Evolutionary conservation across 2,113 vertebrate species (phyloP).

Genomic region (Tyto alba): DNA sequence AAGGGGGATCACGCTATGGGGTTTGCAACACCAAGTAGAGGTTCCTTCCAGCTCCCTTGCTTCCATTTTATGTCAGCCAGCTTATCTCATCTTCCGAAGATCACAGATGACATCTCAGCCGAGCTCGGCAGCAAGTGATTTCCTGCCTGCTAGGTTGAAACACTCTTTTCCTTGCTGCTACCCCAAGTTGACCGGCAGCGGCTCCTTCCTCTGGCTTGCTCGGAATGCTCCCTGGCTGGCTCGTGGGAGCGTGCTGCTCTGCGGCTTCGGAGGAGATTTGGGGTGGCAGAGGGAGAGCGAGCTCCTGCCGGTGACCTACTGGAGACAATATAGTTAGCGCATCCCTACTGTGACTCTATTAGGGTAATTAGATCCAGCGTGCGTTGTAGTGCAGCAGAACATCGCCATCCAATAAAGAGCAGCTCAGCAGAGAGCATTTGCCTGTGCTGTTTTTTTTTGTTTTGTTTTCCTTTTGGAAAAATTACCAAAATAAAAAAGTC

Average conservation of each 20-base stretch:
- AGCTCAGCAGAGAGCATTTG: not conserved
- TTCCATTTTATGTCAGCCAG: not conserved
- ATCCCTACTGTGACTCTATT: not conserved
- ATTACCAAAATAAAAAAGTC: not conserved
- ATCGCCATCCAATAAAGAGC: not conserved
- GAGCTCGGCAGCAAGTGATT: not conserved
- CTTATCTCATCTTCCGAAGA: not conserved
- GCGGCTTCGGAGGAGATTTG: not conserved
- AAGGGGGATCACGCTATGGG: rapidly evolving
- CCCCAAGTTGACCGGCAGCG: rapidly evolving
- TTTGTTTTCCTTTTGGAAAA: no score
- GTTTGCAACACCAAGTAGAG: not conserved
- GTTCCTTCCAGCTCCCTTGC: not conserved
- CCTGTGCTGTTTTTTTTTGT: not conserved
- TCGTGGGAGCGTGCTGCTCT: not conserved
- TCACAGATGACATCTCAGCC: not conserved
- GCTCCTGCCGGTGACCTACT: not conserved
- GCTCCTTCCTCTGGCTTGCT: not conserved
- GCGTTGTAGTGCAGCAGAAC: not conserved
- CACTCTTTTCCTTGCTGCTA: not conserved
- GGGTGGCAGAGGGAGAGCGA: not conserved
- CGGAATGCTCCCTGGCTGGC: not conserved
- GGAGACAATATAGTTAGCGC: not conserved
- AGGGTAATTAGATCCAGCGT: not conserved
- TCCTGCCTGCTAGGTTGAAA: not conserved